Percentiles rank a stretch among this genome's conserved stretches.
phyloP scores from a whole-genome alignment of 1,140 invertebrate species.

The Ridgeia piscesae region DNA sequence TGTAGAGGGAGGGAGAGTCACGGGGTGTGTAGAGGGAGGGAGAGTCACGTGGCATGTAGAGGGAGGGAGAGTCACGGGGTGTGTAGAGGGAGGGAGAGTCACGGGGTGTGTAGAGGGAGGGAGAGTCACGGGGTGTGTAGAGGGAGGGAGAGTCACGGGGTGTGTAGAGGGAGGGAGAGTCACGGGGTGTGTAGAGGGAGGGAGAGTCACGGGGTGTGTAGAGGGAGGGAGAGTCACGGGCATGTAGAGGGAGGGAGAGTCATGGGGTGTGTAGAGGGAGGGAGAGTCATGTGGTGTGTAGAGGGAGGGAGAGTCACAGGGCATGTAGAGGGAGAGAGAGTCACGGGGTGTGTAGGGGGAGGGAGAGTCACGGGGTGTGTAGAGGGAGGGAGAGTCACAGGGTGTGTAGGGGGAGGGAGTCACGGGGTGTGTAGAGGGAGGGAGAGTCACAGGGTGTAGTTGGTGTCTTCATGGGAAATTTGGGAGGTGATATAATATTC shows the following conservation, averaged over 20 bases:
- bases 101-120: background rate
- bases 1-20: background rate
- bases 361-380: too few species aligned
- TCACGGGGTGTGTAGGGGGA: too few species aligned
- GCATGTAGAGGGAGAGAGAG: background rate
- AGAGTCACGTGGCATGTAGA: background rate
- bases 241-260: background rate
- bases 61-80: background rate
- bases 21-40: background rate
- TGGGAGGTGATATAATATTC: too few species aligned
- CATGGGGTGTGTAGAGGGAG: background rate
- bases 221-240: background rate
- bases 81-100: background rate
- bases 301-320: background rate
- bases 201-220: too few species aligned
- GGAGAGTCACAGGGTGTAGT: too few species aligned
- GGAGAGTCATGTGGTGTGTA: too few species aligned
- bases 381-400: background rate
- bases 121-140: too few species aligned
- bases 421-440: background rate
- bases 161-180: background rate
- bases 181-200: too few species aligned
- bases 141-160: too few species aligned
- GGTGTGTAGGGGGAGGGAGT: background rate
- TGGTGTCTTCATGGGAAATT: too few species aligned